phyloP scores from a whole-genome alignment of 2,113 vertebrate species.

The Xyrauchen texanus region DNA sequence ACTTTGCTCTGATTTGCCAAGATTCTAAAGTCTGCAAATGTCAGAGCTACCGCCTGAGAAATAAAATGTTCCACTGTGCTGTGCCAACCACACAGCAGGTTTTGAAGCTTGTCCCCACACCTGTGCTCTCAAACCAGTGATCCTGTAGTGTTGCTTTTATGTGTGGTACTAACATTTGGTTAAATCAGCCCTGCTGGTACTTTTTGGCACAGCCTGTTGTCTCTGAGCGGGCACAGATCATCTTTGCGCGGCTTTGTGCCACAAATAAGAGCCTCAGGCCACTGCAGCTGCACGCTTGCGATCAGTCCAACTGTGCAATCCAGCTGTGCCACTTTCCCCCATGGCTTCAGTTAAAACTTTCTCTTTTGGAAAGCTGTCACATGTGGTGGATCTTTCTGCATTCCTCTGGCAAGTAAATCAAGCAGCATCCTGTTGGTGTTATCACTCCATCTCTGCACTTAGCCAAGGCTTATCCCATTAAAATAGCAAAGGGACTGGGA shows the following conservation, averaged over 20 bases:
- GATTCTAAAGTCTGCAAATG: too few relatives aligned
- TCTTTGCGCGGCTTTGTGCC: constrained; percentile 20
- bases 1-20: too few relatives aligned
- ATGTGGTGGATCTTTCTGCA: constrained; percentile 21
- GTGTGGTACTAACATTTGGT: neutral
- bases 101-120: constrained; percentile 23
- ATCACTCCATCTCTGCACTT: neutral
- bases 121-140: constrained; percentile 3
- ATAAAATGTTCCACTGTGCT: too few relatives aligned
- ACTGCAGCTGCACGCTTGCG: constrained; percentile 56
- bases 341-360: constrained; percentile 15
- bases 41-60: too few relatives aligned
- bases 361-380: constrained; percentile 21
- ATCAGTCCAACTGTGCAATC: constrained; percentile 43
- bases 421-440: neutral
- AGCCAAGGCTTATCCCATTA: constrained; percentile 24
- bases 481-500: constrained; percentile 18
- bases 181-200: constrained; percentile 14
- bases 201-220: neutral
- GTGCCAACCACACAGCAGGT: neutral
- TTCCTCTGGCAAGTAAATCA: constrained; percentile 15
- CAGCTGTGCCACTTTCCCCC: constrained; percentile 23
- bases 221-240: constrained; percentile 9
- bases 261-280: constrained; percentile 61
- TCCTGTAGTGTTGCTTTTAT: neutral